phyloP scores from a whole-genome alignment of 1,140 invertebrate genomes.

The Agrypnia vestita region DNA sequence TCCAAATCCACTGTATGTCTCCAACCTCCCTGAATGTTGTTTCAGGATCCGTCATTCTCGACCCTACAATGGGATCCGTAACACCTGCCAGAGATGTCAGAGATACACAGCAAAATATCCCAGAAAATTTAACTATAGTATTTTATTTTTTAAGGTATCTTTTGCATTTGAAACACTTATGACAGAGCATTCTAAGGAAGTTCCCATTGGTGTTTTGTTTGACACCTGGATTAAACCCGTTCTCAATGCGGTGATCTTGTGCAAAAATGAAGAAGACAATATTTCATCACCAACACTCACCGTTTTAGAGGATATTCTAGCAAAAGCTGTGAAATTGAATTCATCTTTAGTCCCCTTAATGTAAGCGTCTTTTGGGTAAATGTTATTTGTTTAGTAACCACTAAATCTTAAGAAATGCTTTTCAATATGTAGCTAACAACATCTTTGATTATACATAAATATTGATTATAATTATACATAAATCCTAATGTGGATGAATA shows the following conservation, averaged over 20 bases:
- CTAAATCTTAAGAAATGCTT: too few species aligned
- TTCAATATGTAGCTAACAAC: too few species aligned
- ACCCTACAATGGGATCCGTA: too few species aligned
- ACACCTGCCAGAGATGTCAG: too few species aligned
- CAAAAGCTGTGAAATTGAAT: conserved; percentile 63
- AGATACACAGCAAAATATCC: too few species aligned
- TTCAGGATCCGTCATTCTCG: too few species aligned
- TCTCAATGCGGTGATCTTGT: conserved; percentile 58
- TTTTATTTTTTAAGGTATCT: conserved; percentile 63
- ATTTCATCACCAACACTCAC: conserved; percentile 61
- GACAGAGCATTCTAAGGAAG: conserved; percentile 61
- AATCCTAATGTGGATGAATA: too few species aligned
- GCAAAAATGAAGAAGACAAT: conserved; percentile 26
- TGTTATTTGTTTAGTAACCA: too few species aligned
- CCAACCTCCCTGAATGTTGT: too few species aligned
- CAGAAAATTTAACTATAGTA: not conserved
- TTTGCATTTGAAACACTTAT: conserved; percentile 64
- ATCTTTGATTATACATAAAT: too few species aligned
- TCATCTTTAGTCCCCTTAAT: conserved; percentile 62
- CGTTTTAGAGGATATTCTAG: conserved; percentile 64
- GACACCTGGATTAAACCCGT: conserved; percentile 63
- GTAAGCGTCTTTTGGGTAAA: conserved; percentile 63
- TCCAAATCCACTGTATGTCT: too few species aligned
- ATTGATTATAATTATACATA: too few species aligned
- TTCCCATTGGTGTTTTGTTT: conserved; percentile 58